Percentiles rank a stretch among this genome's conserved stretches.
Conservation (phyloP, 2,797 vertebrate genomes). For the Halcyon smyrnensis region DNA sequence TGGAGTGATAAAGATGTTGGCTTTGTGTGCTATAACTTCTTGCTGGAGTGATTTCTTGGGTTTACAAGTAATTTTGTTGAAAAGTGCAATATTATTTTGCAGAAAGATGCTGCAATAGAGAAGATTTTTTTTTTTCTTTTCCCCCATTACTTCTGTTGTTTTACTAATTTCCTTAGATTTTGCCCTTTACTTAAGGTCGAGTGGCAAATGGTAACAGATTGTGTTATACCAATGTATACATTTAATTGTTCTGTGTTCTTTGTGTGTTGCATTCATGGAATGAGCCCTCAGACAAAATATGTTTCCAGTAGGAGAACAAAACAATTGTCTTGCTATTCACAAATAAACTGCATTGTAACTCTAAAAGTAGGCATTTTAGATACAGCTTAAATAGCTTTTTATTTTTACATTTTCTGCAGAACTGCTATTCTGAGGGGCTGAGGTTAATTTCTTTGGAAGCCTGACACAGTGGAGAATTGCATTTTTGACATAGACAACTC, state of each 20-base stretch:
- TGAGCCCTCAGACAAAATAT: not conserved
- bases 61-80: not conserved
- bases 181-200: not conserved
- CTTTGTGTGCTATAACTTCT: not conserved
- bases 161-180: not conserved
- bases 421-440: not conserved
- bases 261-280: not conserved
- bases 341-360: not conserved
- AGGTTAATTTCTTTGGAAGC: not conserved
- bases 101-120: not conserved
- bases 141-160: not conserved
- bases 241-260: not conserved
- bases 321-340: not conserved
- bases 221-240: not conserved
- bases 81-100: not conserved
- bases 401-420: not conserved
- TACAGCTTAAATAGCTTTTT: not conserved
- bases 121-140: not conserved
- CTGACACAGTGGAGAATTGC: not conserved
- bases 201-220: not conserved
- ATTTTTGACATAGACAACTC: not conserved
- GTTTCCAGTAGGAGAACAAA: not conserved
- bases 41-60: constrained; percentile 7
- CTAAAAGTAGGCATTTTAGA: not conserved
- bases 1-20: constrained; percentile 19